Evolutionary conservation across 2,888 invertebrate species (phyloP).

Genomic region (Sphaerophoria rueppellii): DNA sequence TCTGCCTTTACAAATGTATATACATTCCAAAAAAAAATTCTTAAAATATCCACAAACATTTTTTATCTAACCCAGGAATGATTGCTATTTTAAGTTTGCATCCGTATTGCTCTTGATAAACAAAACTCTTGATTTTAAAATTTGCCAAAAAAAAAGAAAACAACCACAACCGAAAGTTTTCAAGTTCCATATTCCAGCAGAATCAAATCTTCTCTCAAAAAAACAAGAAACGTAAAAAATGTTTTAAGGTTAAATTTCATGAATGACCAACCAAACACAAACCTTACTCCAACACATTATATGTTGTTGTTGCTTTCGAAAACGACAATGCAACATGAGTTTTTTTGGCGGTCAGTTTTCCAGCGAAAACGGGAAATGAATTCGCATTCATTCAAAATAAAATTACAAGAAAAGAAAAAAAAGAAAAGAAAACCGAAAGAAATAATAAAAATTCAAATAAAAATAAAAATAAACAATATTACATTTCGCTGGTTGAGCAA

Average conservation of each 20-base stretch:
- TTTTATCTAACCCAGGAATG: too few relatives aligned
- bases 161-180: not conserved
- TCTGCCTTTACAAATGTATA: too few relatives aligned
- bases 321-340: conserved; percentile 47
- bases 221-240: conserved; percentile 15
- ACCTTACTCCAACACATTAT: not conserved
- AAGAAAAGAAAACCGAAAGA: conserved; percentile 1
- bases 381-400: conserved; percentile 49
- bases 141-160: too few relatives aligned
- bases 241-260: conserved; percentile 45
- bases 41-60: too few relatives aligned
- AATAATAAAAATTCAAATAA: not conserved
- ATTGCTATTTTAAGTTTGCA: too few relatives aligned
- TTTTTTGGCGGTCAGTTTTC: conserved; percentile 61
- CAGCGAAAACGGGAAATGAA: conserved; percentile 62
- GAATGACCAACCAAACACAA: conserved; percentile 33
- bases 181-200: not conserved
- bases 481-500: conserved; percentile 24
- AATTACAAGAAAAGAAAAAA: conserved; percentile 14
- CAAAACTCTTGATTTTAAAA: too few relatives aligned
- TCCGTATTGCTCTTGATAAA: too few relatives aligned
- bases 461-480: not conserved
- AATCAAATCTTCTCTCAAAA: conserved; percentile 23
- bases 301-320: conserved; percentile 39
- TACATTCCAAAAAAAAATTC: too few relatives aligned